A percentile compares a stretch with the other conserved stretches of the same genome.
Evolutionary conservation across 2,888 invertebrate genomes (phyloP).

Genomic region (Drepana falcataria): DNA sequence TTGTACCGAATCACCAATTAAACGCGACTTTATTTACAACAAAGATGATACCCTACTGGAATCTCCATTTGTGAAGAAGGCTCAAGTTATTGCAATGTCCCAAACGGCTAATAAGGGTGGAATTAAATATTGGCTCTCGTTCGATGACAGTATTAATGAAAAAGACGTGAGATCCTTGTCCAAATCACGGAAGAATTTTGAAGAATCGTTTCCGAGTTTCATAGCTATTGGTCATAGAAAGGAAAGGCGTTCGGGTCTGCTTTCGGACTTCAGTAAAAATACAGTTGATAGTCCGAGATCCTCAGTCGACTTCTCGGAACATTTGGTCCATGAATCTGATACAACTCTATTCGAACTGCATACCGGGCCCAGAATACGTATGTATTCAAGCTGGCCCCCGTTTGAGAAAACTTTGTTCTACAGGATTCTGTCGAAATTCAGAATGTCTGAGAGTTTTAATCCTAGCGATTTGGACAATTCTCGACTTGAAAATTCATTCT

Average conservation of each 20-base stretch:
- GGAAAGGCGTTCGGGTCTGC: conserved; percentile 3
- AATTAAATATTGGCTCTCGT: conserved; percentile 68
- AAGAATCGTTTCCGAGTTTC: conserved; percentile 55
- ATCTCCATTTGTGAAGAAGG: conserved; percentile 54
- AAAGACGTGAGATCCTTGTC: conserved; percentile 11
- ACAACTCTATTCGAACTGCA: conserved; percentile 40
- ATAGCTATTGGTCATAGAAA: conserved; percentile 24
- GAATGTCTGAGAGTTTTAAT: conserved; percentile 70
- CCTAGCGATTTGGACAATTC: conserved; percentile 45
- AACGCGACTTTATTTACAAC: conserved; percentile 36
- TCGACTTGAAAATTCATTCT: conserved; percentile 20
- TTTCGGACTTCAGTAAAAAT: neutral
- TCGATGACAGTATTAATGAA: conserved; percentile 47
- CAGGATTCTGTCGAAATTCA: conserved; percentile 58
- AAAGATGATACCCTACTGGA: conserved; percentile 40
- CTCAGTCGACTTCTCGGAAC: conserved; percentile 33
- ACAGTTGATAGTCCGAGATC: conserved; percentile 13
- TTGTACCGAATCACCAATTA: conserved; percentile 51
- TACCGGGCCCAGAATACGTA: conserved; percentile 17
- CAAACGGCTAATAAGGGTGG: conserved; percentile 60
- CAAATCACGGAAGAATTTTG: conserved; percentile 22
- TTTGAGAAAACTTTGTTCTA: conserved; percentile 63
- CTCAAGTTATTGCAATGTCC: conserved; percentile 60
- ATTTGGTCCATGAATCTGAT: conserved; percentile 18
- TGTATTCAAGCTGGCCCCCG: conserved; percentile 64